Percentiles rank a stretch among this genome's conserved stretches.
These are phyloP conservation scores for Ceratina japonica DNA, from an alignment of 1,140 invertebrate genomes.

Conservation along the genomic window DNA sequence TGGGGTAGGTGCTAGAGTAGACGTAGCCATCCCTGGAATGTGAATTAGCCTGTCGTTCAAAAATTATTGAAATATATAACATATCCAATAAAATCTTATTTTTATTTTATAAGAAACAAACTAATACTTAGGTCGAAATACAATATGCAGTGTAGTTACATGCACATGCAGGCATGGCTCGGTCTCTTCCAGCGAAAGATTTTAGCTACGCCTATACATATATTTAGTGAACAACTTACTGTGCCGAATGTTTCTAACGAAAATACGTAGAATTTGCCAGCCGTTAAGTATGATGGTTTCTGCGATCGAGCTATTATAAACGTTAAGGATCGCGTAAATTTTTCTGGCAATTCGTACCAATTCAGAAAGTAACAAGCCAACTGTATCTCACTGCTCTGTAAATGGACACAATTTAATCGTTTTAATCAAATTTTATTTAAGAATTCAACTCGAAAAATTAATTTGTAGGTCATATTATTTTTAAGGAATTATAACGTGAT, in stretches of 20 bases:
- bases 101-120: background rate
- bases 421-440: too few relatives aligned
- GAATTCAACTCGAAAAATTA: background rate
- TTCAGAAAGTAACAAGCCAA: slow-evolving; percentile 35
- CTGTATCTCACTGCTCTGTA: slow-evolving; percentile 44
- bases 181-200: background rate
- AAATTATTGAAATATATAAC: background rate
- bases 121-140: too few relatives aligned
- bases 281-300: slow-evolving; percentile 48
- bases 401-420: background rate
- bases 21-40: too few relatives aligned
- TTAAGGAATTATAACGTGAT: background rate
- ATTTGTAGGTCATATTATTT: background rate
- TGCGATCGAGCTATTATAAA: slow-evolving; percentile 50
- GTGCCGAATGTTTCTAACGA: slow-evolving; percentile 54
- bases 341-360: slow-evolving; percentile 40
- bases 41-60: background rate
- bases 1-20: too few relatives aligned
- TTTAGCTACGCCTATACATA: background rate
- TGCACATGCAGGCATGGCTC: too few relatives aligned
- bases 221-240: slow-evolving; percentile 21
- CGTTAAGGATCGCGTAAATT: slow-evolving; percentile 28
- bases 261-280: slow-evolving; percentile 58
- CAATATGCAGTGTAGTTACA: too few relatives aligned
- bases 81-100: too few relatives aligned